Evolutionary conservation across 2,797 vertebrate species (phyloP), one percentile per base, ranked within the genome.

Genomic region (Hapalemur alaotrensis): DNA sequence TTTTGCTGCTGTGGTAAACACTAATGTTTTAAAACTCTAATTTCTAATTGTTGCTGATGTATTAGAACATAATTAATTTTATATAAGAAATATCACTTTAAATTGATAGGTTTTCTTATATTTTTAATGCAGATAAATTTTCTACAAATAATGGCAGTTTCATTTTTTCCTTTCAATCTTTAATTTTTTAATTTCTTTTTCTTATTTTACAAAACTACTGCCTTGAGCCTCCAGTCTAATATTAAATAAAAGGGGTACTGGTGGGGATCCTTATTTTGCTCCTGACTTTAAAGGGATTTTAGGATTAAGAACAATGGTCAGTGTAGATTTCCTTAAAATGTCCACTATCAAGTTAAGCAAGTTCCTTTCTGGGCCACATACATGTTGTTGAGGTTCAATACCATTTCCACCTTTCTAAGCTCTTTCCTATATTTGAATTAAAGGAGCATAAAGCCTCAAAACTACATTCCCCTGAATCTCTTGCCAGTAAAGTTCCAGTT

Each of bases 21-120:
- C 12, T 35, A 79, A 59, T 78, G n/a, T 52, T 93, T 54, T 86
- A 73, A 93, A 96, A 92, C 13, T 95, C 46, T 35, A 76, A 43
- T 50, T 81, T 70, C 41, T 93, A 67, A 85, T 50, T 95, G 17
- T 57, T 87, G 9, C 7, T 81, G 12, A 73, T 57, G 1, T n/a
- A 72, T 63, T 81, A 76, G 28, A 95, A 92, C 43, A 89, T 9
- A 88, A 72, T 57, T 9, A 88, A 72, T 57, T 86, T 94, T 85
- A 22, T 88, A 81, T 38, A 65, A 48, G 32, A 76, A 93, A 28
- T 84, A 82, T 46, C 89, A 75, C 67, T 69, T 69, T 43, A 88
- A 82, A 38, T 61, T 54, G 30, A 1, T 48, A 87, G 38, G 25
- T 50, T 76, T 48, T 52, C 15, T 76, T 91, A 1, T 20, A 76